phyloP scores from a whole-genome alignment of 2,113 vertebrate genomes.

The Coptodon rendalli region DNA sequence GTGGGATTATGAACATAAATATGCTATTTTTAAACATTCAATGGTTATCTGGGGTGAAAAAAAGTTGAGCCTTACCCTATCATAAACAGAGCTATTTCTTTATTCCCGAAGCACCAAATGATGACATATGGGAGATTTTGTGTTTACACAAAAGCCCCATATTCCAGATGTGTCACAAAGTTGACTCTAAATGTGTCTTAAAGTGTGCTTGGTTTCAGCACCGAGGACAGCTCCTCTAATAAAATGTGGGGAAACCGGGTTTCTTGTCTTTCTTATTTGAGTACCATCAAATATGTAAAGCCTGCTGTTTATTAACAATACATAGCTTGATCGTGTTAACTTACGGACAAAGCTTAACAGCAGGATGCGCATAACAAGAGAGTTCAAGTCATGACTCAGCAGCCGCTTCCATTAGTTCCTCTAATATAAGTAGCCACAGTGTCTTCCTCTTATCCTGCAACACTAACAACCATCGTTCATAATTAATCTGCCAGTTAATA shows the following conservation, averaged over 20 bases:
- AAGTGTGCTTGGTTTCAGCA: slow-evolving; percentile 41
- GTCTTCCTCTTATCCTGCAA: not conserved
- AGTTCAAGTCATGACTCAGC: not conserved
- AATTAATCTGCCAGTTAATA: not conserved
- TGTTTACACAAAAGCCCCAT: not conserved
- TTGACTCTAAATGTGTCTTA: not conserved
- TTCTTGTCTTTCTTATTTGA: not conserved
- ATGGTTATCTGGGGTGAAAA: accelerated
- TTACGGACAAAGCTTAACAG: not conserved
- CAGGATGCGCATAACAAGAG: not conserved
- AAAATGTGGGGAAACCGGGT: not conserved
- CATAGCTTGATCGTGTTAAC: accelerated
- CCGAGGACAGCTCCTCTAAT: slow-evolving; percentile 48
- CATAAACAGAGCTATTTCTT: not conserved
- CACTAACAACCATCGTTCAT: not conserved
- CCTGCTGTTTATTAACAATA: not conserved
- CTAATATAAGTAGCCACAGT: not conserved
- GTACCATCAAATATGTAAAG: not conserved
- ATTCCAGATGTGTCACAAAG: not conserved
- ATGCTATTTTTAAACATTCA: accelerated
- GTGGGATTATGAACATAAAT: not conserved
- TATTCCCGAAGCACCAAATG: accelerated
- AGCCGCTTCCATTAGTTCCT: not conserved
- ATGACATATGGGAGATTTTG: not conserved
- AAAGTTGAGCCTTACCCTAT: not conserved